Percentiles rank a stretch among this genome's conserved stretches.
Conservation (phyloP, 1,140 invertebrate genomes). For the Nebria ingens region DNA sequence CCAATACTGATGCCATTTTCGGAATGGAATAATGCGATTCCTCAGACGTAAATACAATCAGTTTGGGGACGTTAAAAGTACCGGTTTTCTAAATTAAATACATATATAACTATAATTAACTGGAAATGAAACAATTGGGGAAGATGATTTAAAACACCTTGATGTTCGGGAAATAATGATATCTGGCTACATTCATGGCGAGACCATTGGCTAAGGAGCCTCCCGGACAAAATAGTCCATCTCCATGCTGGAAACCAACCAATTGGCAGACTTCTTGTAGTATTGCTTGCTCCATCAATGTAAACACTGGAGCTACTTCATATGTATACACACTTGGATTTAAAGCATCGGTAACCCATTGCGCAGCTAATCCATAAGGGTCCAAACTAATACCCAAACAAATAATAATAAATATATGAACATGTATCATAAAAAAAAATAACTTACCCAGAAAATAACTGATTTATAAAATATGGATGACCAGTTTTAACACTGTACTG, state of each 20-base stretch:
- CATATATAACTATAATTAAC: not conserved
- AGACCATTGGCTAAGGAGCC: constrained; percentile 65
- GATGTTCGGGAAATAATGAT: constrained; percentile 42
- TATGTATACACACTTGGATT: constrained; percentile 46
- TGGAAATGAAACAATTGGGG: too few species aligned
- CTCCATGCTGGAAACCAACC: constrained; percentile 37
- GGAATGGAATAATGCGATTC: constrained; percentile 63
- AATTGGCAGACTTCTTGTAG: constrained; percentile 42
- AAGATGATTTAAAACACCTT: too few species aligned
- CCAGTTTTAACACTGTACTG: constrained; percentile 43
- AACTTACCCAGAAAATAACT: constrained; percentile 39
- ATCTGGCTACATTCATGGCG: constrained; percentile 52
- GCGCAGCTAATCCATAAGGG: constrained; percentile 41
- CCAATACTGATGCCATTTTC: constrained; percentile 41
- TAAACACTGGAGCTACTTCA: constrained; percentile 45
- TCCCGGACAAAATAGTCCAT: constrained; percentile 60
- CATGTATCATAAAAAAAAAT: not conserved
- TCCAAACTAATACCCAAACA: constrained; percentile 32
- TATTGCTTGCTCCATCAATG: constrained; percentile 39
- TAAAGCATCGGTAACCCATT: constrained; percentile 42
- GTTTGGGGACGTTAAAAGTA: constrained; percentile 22
- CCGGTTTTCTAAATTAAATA: constrained; percentile 26
- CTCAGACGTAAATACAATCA: constrained; percentile 42
- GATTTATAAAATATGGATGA: constrained; percentile 43
- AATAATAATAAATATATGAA: not conserved